Conservation (phyloP, 2,113 vertebrate genomes). For the Clupea harengus region DNA sequence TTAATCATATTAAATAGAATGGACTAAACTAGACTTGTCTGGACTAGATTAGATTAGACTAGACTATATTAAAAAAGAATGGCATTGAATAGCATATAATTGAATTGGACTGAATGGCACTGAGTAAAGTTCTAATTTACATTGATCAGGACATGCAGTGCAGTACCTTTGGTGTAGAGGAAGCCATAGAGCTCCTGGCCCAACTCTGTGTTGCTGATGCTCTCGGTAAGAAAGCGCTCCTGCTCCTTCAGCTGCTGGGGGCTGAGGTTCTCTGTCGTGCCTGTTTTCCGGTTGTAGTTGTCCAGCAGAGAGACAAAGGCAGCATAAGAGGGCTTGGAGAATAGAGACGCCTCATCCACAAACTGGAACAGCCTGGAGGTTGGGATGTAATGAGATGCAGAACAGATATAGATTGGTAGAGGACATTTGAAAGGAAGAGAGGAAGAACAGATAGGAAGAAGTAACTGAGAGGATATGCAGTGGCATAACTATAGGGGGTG, state of each 20-base stretch:
- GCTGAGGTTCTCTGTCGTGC: constrained; percentile 74
- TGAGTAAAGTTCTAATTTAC: too few species aligned
- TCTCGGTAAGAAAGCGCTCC: constrained; percentile 77
- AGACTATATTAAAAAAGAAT: too few species aligned
- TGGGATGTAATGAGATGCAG: not conserved
- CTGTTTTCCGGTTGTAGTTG: constrained; percentile 83
- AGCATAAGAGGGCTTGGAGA: constrained; percentile 83
- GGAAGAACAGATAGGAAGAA: not conserved
- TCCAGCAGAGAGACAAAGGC: constrained; percentile 83
- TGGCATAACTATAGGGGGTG: too few species aligned
- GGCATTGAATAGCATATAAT: too few species aligned
- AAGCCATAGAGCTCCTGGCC: constrained; percentile 82
- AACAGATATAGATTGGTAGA: not conserved
- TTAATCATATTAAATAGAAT: too few species aligned
- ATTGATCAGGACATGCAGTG: not conserved
- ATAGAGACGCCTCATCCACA: constrained; percentile 80
- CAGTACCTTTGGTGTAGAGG: constrained; percentile 78
- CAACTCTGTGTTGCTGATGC: constrained; percentile 79
- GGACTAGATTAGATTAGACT: too few species aligned
- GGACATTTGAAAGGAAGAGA: not conserved
- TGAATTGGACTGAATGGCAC: too few species aligned
- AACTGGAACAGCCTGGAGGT: constrained; percentile 77
- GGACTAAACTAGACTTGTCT: too few species aligned
- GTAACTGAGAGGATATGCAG: not conserved
- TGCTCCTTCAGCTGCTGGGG: constrained; percentile 80